These are phyloP conservation scores for Valencia hispanica DNA, from an alignment of 2,797 vertebrate genomes.

Conservation along the genomic window DNA sequence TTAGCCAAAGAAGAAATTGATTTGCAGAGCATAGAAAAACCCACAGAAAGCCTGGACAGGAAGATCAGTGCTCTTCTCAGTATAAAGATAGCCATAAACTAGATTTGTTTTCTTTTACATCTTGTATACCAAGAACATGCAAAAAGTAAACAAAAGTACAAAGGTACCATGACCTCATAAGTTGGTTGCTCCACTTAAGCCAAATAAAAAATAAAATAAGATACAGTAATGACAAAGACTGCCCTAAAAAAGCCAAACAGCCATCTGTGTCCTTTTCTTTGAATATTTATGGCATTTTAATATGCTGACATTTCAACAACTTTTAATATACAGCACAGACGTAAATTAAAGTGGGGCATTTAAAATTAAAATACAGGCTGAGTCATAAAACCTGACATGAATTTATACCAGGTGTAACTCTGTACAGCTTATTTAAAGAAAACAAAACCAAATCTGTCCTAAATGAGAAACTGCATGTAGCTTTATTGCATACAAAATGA, in stretches of 20 bases:
- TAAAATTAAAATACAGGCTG: not conserved
- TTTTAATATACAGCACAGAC: constrained; percentile 46
- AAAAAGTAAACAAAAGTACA: constrained; percentile 5
- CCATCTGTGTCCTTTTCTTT: constrained; percentile 36
- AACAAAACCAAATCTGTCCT: not conserved
- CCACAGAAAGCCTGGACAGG: not conserved
- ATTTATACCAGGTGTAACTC: not conserved
- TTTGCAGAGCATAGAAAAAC: not conserved
- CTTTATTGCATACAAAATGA: too few species aligned
- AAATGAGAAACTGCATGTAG: not conserved
- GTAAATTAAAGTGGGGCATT: not conserved
- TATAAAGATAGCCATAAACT: not conserved
- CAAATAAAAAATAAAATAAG: too few species aligned
- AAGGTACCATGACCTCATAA: constrained; percentile 7
- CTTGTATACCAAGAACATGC: not conserved
- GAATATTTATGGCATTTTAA: constrained; percentile 45
- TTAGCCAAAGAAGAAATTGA: not conserved
- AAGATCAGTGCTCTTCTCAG: not conserved
- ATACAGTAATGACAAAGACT: too few species aligned
- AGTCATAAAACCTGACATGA: not conserved
- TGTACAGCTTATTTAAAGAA: not conserved
- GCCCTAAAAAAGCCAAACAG: constrained; percentile 8
- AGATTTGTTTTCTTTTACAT: not conserved
- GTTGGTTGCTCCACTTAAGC: constrained; percentile 9
- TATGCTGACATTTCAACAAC: constrained; percentile 52